Evolutionary conservation across 2,888 invertebrate species (phyloP), one percentile per base, ranked within the genome.

Genomic region (Germaria angustata): DNA sequence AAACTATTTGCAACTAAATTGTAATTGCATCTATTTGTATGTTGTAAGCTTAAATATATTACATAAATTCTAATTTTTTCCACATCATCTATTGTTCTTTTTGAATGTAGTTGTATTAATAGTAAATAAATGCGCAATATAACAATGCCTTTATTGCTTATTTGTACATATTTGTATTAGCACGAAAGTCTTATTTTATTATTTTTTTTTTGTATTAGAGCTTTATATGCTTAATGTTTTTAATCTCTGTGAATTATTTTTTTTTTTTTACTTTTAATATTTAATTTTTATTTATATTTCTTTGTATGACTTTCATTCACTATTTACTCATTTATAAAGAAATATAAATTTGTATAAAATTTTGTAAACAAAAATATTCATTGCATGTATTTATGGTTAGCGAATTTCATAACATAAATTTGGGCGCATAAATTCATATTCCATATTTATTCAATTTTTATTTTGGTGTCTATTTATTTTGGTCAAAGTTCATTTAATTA

Each of bases 271-370:
- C 68, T 15, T 69, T 28, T 51, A 51, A 15, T 24, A 22, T 32
- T 20, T 68, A 28, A 6, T 28, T 28, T 5, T 28, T 28, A 28
- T 28, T 28, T 28, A n/a, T 68, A 22, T 59, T 39, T 32, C 68
- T 49, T 20, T 41, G 28, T 68, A 61, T 51, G 32, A 68, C 59
- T 77, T 77, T 68, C 41, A 59, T n/a, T 51, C 41, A 59, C 17
- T 51, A 61, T 51, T 61, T 41, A 22, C 17, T 36, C 9, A 20
- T 59, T 41, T 55, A 36, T 20, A 44, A 3, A 5, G 6, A 28
- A 32, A 24, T 39, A 51, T 32, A 11, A 36, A 66, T 53, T 28
- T 28, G 8, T 28, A 28, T 15, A 68, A 51, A 39, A 20, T 57
- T 68, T 51, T 61, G 15, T 41, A 32, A 63, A 53, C 17, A 63